Evolutionary conservation across 2,888 invertebrate genomes (phyloP), one percentile per base, ranked within the genome.

Genomic region (Drosophila pseudotalamancana): DNA sequence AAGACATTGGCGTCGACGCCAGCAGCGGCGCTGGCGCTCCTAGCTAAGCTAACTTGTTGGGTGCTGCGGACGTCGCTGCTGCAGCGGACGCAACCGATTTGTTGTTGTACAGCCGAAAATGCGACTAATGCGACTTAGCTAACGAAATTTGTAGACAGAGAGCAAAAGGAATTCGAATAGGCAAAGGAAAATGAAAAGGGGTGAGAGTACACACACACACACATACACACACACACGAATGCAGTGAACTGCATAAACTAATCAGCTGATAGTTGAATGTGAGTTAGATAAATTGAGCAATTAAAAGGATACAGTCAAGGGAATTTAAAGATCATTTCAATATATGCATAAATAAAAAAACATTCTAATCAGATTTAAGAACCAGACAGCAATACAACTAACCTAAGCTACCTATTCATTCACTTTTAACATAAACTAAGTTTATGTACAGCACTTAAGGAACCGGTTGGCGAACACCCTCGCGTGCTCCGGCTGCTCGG

Each of bases 101-200:
- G 63, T 40, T 62, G 53, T 51, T 53, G 46, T 50, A 21, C 56
- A 56, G 64, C 50, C 64, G 43, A 80, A 81, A 78, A 78, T 62
- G 65, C 63, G 50, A 79, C 65, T 79, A 83, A 79, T 82, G 65
- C 82, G 76, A 77, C 72, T 80, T 72, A 72, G 68, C 32, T 55
- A 72, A 43, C 40, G 57, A 72, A 63, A 75, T 63, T 63, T 23
- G 60, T 64, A 67, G 37, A 50, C 53, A 31, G 56, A 67, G 55
- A 72, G 50, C 55, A 62, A 50, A 55, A 42, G 53, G 27, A 42
- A 49, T 60, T 35, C 56, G 32, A 45, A 56, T 57, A 70, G 19
- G 39, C 18, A 32, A 29, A 25, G 19, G 14, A 16, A n/a, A 43
- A 34, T n/a, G 18, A 43, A 11, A 8, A 35, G 18, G 25, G 50